These are phyloP conservation scores for Epizoanthus ramosus DNA, from an alignment of 92 coral and sea anemone species.

Conservation along the genomic window DNA sequence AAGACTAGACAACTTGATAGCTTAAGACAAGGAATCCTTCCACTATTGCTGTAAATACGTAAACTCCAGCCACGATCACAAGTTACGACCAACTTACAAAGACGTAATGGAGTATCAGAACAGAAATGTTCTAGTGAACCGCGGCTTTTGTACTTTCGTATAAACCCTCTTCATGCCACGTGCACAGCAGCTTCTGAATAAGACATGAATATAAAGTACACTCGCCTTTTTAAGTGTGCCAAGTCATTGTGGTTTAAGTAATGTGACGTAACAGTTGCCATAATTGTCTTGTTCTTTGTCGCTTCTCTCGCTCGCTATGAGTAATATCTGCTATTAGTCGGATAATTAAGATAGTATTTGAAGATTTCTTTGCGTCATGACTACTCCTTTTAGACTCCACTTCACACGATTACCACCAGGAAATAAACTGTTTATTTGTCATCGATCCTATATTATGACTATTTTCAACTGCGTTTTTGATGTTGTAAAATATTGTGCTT, in stretches of 20 bases:
- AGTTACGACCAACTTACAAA: background rate
- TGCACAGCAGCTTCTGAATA: background rate
- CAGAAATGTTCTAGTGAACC: background rate
- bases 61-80: background rate
- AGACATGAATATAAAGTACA: background rate
- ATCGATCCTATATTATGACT: too few species aligned
- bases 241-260: slow-evolving; percentile 1
- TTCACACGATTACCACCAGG: too few species aligned
- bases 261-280: slow-evolving; percentile 22
- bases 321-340: too few species aligned
- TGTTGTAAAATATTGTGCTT: too few species aligned
- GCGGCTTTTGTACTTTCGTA: background rate
- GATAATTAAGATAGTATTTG: too few species aligned
- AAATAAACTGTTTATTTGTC: too few species aligned
- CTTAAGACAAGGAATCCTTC: background rate
- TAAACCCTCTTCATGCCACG: background rate
- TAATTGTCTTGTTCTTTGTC: background rate
- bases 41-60: background rate
- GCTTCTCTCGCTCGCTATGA: too few species aligned
- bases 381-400: too few species aligned
- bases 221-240: background rate
- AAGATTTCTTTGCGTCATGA: too few species aligned
- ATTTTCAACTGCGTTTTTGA: too few species aligned
- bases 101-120: background rate
- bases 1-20: background rate